These are phyloP conservation scores for Montipora foliosa DNA, from an alignment of 64 coral and sea anemone genomes.

Conservation along the genomic window DNA sequence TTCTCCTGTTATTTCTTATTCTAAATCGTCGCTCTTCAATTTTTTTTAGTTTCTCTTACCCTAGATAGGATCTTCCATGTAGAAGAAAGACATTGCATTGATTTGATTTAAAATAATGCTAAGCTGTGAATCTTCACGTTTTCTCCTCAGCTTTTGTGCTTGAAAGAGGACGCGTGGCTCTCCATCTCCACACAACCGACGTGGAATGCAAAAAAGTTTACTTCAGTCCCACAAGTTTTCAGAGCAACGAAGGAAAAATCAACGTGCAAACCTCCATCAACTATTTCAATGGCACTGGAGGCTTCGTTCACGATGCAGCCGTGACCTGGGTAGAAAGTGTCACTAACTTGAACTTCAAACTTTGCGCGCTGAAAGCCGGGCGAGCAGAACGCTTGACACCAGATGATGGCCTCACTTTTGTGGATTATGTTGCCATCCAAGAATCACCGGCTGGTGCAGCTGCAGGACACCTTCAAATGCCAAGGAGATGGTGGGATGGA, in stretches of 20 bases:
- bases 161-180: too few species aligned
- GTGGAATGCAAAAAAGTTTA: conserved; percentile 65
- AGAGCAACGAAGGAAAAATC: not conserved
- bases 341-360: conserved; percentile 43
- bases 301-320: conserved; percentile 70
- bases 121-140: too few species aligned
- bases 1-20: too few species aligned
- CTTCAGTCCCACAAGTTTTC: conserved; percentile 24
- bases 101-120: too few species aligned
- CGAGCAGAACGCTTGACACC: conserved; percentile 66
- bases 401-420: conserved; percentile 75
- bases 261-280: conserved; percentile 82
- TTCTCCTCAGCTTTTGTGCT: conserved; percentile 54
- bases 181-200: conserved; percentile 69
- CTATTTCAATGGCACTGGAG: conserved; percentile 65
- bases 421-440: conserved; percentile 88
- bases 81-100: too few species aligned
- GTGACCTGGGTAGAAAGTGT: conserved; percentile 86
- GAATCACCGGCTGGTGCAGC: conserved; percentile 67
- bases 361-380: conserved; percentile 86
- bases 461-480: conserved; percentile 52
- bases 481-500: conserved; percentile 82
- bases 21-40: too few species aligned
- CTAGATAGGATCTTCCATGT: too few species aligned
- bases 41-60: too few species aligned